These are phyloP conservation scores for Aurelia sp. DNA, from an alignment of 30 jellyfish, hydroid and myxozoan species.

Conservation along the genomic window DNA sequence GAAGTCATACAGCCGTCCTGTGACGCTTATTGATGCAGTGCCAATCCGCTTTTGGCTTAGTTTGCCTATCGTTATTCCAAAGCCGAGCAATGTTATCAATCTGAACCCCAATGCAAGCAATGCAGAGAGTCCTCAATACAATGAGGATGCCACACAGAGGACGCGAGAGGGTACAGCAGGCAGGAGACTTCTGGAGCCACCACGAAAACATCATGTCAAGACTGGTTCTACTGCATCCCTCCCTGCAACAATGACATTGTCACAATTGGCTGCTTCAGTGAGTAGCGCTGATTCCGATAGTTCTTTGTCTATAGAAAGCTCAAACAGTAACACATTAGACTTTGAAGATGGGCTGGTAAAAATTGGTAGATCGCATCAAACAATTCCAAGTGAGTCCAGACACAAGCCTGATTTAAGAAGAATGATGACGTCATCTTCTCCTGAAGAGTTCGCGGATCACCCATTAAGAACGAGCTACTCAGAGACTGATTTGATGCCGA, in stretches of 20 bases:
- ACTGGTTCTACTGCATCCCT: slow-evolving; percentile 44
- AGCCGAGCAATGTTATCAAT: neutral
- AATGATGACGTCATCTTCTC: neutral
- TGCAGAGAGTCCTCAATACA: neutral
- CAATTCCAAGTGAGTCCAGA: neutral
- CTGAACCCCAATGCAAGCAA: neutral
- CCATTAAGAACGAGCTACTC: slow-evolving; percentile 80
- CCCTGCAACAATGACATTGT: slow-evolving; percentile 37
- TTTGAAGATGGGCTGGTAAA: neutral
- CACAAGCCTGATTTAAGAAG: neutral
- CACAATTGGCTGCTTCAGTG: neutral
- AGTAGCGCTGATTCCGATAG: slow-evolving; percentile 55
- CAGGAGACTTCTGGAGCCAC: neutral
- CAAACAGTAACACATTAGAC: slow-evolving; percentile 19
- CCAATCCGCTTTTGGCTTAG: slow-evolving; percentile 95
- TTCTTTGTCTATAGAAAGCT: slow-evolving; percentile 52
- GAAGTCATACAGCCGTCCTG: slow-evolving; percentile 88
- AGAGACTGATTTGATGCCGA: slow-evolving; percentile 73
- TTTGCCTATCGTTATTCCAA: slow-evolving; percentile 56
- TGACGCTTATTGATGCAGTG: slow-evolving; percentile 91
- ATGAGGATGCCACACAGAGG: neutral
- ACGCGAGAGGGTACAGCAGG: too few species aligned
- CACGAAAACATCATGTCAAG: neutral
- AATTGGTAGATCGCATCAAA: neutral
- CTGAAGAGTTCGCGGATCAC: neutral